Percentiles rank a stretch among this genome's conserved stretches.
Conservation (phyloP, 2,113 vertebrate genomes). For the Lanius collurio region DNA sequence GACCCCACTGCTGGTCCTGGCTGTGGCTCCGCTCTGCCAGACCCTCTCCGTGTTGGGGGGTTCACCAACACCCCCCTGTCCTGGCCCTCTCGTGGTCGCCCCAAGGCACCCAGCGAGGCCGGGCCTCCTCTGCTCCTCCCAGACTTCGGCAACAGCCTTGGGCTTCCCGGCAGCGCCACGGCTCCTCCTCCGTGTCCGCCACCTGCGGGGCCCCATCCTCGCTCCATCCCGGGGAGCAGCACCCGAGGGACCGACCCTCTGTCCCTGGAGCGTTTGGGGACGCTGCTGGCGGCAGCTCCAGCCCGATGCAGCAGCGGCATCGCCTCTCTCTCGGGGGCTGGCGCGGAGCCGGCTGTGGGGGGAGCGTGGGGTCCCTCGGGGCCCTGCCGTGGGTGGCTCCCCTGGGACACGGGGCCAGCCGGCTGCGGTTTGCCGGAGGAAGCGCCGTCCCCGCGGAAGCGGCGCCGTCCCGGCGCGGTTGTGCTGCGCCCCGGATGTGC, state of each 20-base stretch:
- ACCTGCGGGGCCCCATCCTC: not conserved
- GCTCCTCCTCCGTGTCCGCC: not conserved
- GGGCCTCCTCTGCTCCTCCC: not conserved
- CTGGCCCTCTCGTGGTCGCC: not conserved
- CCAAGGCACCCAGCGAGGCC: not conserved
- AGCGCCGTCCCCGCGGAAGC: not conserved
- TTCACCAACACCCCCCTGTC: not conserved
- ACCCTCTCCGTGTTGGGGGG: not conserved
- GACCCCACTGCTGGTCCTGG: not conserved
- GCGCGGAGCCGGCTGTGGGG: not conserved
- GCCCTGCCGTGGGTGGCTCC: not conserved
- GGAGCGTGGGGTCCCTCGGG: not conserved
- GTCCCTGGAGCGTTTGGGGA: fast-evolving
- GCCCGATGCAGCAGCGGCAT: not conserved
- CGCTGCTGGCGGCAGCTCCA: fast-evolving
- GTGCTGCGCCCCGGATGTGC: not conserved
- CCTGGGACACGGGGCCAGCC: not conserved
- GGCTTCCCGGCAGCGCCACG: not conserved
- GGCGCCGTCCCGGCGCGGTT: not conserved
- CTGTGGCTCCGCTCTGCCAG: not conserved
- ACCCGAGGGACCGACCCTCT: fast-evolving
- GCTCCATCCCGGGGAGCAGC: not conserved
- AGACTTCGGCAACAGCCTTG: fast-evolving
- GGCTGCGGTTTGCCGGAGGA: not conserved
- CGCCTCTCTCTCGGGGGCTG: not conserved